Evolutionary conservation across 1,140 invertebrate genomes (phyloP).

Genomic region (Sycobia sp.): DNA sequence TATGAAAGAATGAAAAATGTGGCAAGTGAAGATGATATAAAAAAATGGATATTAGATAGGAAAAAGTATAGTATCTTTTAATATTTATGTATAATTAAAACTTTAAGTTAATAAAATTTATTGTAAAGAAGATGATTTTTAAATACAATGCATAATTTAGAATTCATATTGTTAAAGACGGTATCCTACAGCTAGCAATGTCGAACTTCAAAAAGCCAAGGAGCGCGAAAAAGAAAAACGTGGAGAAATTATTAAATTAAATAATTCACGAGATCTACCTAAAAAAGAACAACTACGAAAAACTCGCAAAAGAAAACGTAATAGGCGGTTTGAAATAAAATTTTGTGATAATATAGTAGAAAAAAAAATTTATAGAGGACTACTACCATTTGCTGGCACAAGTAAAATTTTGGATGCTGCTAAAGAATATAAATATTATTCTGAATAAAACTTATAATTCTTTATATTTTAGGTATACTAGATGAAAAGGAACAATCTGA

Average conservation of each 20-base stretch:
- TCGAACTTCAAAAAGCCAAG: slow-evolving; percentile 69
- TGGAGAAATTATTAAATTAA: slow-evolving; percentile 69
- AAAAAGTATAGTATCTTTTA: slow-evolving; percentile 63
- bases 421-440: too few relatives aligned
- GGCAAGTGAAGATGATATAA: slow-evolving; percentile 77
- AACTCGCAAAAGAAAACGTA: slow-evolving; percentile 34
- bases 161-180: slow-evolving; percentile 46
- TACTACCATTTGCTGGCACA: slow-evolving; percentile 48
- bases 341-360: slow-evolving; percentile 6
- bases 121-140: too few relatives aligned
- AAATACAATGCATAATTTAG: background rate
- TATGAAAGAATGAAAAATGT: slow-evolving; percentile 77
- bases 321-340: slow-evolving; percentile 23
- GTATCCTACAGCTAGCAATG: slow-evolving; percentile 74
- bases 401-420: slow-evolving; percentile 47
- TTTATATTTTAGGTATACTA: slow-evolving; percentile 15
- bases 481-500: slow-evolving; percentile 7
- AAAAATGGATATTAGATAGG: slow-evolving; percentile 81
- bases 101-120: background rate
- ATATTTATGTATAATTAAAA: background rate
- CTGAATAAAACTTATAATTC: too few relatives aligned
- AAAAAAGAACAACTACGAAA: background rate
- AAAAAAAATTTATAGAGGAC: slow-evolving; percentile 43
- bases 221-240: slow-evolving; percentile 70
- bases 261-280: slow-evolving; percentile 39